These are phyloP conservation scores for Mamestra configurata DNA, from an alignment of 1,140 invertebrate genomes.

Conservation along the genomic window DNA sequence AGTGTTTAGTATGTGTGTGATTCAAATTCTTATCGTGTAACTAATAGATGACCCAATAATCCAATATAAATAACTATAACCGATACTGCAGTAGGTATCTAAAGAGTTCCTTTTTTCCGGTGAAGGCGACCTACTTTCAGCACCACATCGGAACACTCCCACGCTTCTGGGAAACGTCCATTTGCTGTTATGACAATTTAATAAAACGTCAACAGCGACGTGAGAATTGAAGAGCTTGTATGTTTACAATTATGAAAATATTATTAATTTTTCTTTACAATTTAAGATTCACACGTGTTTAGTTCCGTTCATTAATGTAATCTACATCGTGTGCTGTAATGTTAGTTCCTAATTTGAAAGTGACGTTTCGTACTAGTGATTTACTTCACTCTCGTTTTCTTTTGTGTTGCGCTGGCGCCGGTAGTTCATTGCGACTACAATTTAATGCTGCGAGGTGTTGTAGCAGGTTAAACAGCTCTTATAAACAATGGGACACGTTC, in stretches of 20 bases:
- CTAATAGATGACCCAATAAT: constrained; percentile 17
- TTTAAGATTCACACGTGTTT: not conserved
- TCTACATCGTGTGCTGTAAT: not conserved
- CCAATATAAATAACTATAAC: constrained; percentile 25
- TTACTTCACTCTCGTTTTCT: constrained; percentile 28
- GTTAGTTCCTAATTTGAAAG: constrained; percentile 7
- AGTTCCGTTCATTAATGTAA: not conserved
- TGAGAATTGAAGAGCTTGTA: constrained; percentile 21
- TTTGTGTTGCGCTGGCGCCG: not conserved
- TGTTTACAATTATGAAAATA: constrained; percentile 13
- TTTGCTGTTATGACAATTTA: constrained; percentile 76
- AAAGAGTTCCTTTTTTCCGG: constrained; percentile 63
- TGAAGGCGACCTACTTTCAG: constrained; percentile 72
- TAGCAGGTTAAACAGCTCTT: constrained; percentile 23
- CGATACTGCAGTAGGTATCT: constrained; percentile 63
- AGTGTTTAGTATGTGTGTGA: not conserved
- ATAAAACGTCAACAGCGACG: constrained; percentile 65
- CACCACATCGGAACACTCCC: constrained; percentile 62
- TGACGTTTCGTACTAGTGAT: not conserved
- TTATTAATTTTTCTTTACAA: not conserved
- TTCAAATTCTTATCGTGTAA: not conserved
- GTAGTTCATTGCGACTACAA: not conserved
- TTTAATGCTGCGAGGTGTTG: not conserved
- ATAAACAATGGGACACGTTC: constrained; percentile 6
- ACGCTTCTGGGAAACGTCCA: constrained; percentile 80